Base-by-base conservation (phyloP, 2,888 invertebrate genomes). In the Octodonta nipae region DNA sequence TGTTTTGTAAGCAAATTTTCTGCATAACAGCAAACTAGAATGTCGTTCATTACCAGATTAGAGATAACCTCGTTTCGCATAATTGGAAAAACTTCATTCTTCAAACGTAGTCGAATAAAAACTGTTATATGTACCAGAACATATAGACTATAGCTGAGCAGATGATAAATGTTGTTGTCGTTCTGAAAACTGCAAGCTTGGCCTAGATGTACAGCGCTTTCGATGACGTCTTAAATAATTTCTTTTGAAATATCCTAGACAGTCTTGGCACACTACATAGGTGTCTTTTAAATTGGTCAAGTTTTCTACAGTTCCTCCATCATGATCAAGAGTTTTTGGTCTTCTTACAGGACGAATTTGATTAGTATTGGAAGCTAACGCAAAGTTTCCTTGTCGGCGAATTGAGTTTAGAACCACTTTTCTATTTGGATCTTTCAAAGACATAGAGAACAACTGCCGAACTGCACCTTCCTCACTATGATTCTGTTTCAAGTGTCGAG, bases 391-490 rank as follows among this genome's bases (percentile, higher is more conserved):
- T 25, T 38, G 35, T 16, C 36, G 31, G 6, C 36, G 30, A 27
- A 39, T 34, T 3, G 15, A 13, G 30, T 31, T 17, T 14, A 37
- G 28, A 11, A 37, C 12, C 2, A 10, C 8, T 26, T 37, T 42
- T 36, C 35, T n/a, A 28, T 34, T 37, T 11, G 42, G 34, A 34
- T 38, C 30, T 8, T 35, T 36, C 11, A 6, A 13, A 25, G 31
- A 8, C 12, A 35, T 11, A 8, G 27, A 14, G 13, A 35, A 26
- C 26, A 34, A 30, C 32, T 40, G 35, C 32, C 33, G 33, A 11
- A 42, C 37, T 24, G 36, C 42, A 24, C 37, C 37, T 32, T 40
- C 40, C 10, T 40, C 28, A 28, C 28, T 15, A 33, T 42, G 37
- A 27, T 38, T 34, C 14, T 36, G 16, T 26, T 28, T 11, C 26